Evolutionary conservation across 2,113 vertebrate species (phyloP), one percentile per base, ranked within the genome.

Genomic region (Thryonomys swinderianus): DNA sequence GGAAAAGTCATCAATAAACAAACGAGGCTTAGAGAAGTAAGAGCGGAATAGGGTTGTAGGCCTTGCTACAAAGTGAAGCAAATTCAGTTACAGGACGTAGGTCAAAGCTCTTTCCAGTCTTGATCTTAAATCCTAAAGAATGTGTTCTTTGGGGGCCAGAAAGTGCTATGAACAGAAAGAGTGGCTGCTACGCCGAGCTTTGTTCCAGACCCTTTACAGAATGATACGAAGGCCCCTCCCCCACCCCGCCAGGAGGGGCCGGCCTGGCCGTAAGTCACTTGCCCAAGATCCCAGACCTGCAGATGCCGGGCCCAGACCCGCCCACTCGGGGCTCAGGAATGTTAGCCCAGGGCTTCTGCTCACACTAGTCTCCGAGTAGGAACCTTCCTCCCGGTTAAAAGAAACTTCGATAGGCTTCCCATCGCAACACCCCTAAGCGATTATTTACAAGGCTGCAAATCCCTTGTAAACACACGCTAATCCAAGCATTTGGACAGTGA

Each of bases 391-490:
- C 27, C 23, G 57, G 55, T 91, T 64, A 86, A 30, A 73, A 64
- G 57, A 53, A 81, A 57, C 73, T 82, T 94, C 59, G 69, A 32
- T 66, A 86, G 74, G 30, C n/a, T 16, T 89, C 7, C 8, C 55
- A 57, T 55, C 59, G 93, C 90, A 81, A 55, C 37, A 13, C 42
- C 59, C 73, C 61, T 51, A 55, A 57, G 79, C 37, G 74, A 88
- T 89, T 91, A 94, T 80, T 94, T 78, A 57, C 30, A 93, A 91
- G 59, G 17, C 48, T 66, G 40, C 25, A 78, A 91, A 90, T 78
- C 73, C 87, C 76, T 87, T 64, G 57, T 89, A 86, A 91, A 34
- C 55, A 87, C 1, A 11, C 23, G 84, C 87, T 95, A 88, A 66
- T 69, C 64, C 73, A 96, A 53, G 53, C 81, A 89, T 93, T 87